Conservation (phyloP, 2,797 vertebrate genomes). For the Falco rusticolus region DNA sequence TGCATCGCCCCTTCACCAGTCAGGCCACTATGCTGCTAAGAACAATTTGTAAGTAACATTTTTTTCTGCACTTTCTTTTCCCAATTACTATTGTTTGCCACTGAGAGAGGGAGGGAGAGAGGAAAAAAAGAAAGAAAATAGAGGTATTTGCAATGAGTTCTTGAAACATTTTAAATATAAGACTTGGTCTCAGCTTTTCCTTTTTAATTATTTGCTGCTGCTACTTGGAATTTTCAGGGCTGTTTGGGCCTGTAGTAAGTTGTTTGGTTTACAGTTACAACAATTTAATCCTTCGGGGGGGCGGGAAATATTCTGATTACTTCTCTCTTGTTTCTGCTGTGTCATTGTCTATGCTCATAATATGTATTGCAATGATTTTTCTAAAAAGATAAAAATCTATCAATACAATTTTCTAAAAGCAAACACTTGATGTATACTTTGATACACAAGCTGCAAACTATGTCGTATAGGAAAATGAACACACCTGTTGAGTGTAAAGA, state of each 20-base stretch:
- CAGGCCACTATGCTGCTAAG: not conserved
- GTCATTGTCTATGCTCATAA: slow-evolving; percentile 20
- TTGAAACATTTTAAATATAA: slow-evolving; percentile 8
- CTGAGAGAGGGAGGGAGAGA: not conserved
- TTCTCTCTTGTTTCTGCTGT: slow-evolving; percentile 41
- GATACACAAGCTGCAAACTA: not conserved
- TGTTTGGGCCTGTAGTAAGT: slow-evolving; percentile 44
- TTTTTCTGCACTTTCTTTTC: not conserved
- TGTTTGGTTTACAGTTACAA: slow-evolving; percentile 53
- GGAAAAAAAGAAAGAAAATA: not conserved
- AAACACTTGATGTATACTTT: not conserved
- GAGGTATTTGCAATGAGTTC: slow-evolving; percentile 7
- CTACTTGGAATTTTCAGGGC: slow-evolving; percentile 39
- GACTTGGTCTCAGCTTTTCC: slow-evolving; percentile 7
- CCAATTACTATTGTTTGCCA: not conserved
- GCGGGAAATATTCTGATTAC: not conserved
- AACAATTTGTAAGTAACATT: slow-evolving; percentile 17
- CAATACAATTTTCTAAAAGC: not conserved
- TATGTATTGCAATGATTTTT: not conserved
- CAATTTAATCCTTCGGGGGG: slow-evolving; percentile 28
- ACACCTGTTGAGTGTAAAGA: not conserved
- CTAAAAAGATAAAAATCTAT: not conserved
- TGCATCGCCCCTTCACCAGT: not conserved
- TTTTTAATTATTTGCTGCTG: slow-evolving; percentile 52
- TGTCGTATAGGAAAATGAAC: not conserved